Conservation (phyloP, 2,888 invertebrate species). For the Cerceris rybyensis region DNA sequence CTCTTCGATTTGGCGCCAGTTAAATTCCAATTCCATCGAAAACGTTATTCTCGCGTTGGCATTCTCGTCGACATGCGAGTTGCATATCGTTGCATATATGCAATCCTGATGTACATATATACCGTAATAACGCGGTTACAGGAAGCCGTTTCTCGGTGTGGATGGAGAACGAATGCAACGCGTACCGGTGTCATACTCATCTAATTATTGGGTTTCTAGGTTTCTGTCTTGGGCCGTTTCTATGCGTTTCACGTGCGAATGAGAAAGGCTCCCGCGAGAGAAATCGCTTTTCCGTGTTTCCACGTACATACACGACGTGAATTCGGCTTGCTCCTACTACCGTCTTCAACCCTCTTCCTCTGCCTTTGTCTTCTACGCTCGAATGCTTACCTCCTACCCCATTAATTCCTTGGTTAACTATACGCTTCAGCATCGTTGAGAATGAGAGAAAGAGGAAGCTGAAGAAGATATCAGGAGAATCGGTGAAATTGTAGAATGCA, state of each 20-base stretch:
- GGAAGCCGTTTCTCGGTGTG: not conserved
- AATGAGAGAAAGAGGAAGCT: not conserved
- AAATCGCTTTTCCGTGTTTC: slow-evolving; percentile 60
- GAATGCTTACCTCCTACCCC: slow-evolving; percentile 38
- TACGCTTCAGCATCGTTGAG: slow-evolving; percentile 24
- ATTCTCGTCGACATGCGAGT: no score
- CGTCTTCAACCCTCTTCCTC: not conserved
- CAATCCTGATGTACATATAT: not conserved
- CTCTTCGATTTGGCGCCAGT: no score
- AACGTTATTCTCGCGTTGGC: no score
- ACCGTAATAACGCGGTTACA: not conserved
- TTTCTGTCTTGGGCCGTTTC: slow-evolving; percentile 28
- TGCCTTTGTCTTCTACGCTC: slow-evolving; percentile 16
- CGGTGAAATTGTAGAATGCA: slow-evolving; percentile 5
- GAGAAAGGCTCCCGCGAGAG: slow-evolving; percentile 47
- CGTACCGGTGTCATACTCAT: slow-evolving; percentile 28
- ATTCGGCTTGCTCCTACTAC: slow-evolving; percentile 22
- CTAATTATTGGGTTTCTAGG: slow-evolving; percentile 52
- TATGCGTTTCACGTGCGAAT: slow-evolving; percentile 39
- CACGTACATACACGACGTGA: slow-evolving; percentile 32
- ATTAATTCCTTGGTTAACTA: slow-evolving; percentile 51
- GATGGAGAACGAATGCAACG: no score
- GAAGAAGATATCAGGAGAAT: slow-evolving; percentile 37
- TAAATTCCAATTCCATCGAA: no score
- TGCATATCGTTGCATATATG: no score